Base-by-base conservation (phyloP, 2,797 vertebrate species). In the Ammospiza maritima region DNA sequence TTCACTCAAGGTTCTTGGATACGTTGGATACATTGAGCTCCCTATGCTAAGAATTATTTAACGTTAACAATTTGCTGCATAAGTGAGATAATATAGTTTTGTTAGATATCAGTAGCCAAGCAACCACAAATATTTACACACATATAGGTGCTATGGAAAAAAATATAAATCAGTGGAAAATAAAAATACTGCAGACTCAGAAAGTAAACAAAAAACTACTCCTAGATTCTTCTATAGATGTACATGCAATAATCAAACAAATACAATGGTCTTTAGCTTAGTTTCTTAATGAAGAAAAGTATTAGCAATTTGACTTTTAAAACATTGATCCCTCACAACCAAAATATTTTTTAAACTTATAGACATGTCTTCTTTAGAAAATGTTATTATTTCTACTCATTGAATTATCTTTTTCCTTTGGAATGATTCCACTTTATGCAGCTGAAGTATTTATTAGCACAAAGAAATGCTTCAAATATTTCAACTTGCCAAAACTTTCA, bases 301-400 rank as follows among this genome's bases (percentile, higher is more conserved):
- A 45, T 32, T 64, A 77, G 5, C 4, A 73, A 51, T 71, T 57
- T 73, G 15, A 54, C 23, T 66, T 50, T 45, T 57, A 60, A 30
- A 40, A 26, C 13, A 32, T 50, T 0, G 0, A 5, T 40, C 3
- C 29, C 7, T 34, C 8, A 40, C 9, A 51, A 1, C 11, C 6
- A 45, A 53, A 85, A 23, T 20, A n/a, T 22, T 8, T 84, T 80
- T 93, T 71, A 71, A 69, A 57, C 1, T 30, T 65, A 66, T 8
- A 3, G 13, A 71, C 7, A 6, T 42, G 11, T 40, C 6, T 87
- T 11, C 20, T 77, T 48, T 67, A 50, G 13, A 56, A 90, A 57
- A 9, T 1, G 9, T 2, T 34, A 2, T 30, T 73, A 38, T 18
- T 85, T 76, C 42, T 73, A 22, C 8, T 84, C 11, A 45, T 60